Evolutionary conservation across 92 coral and sea anemone genomes (phyloP).

Genomic region (Epizoanthus scotinus): DNA sequence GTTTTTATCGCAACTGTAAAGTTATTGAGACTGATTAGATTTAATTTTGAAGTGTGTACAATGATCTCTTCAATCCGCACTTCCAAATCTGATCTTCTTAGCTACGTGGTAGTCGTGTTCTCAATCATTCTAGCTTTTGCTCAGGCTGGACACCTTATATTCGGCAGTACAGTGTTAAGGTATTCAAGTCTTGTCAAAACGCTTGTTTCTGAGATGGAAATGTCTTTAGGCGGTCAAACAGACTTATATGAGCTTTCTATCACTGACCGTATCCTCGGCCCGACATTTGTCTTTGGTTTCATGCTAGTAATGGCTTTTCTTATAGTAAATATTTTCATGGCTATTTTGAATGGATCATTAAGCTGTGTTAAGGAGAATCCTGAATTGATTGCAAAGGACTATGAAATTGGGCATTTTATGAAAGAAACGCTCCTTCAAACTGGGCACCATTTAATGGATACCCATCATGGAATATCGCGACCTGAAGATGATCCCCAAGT

Average conservation of each 20-base stretch:
- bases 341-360: neutral
- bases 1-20: slow-evolving; percentile 27
- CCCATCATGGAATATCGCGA: too few species aligned
- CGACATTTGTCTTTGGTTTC: neutral
- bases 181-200: neutral
- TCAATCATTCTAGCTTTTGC: slow-evolving; percentile 12
- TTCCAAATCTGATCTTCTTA: slow-evolving; percentile 1
- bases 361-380: neutral
- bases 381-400: neutral
- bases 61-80: neutral
- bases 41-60: slow-evolving; percentile 1
- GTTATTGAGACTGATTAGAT: slow-evolving; percentile 9
- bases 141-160: slow-evolving; percentile 13
- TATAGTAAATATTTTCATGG: neutral
- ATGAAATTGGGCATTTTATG: neutral
- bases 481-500: too few species aligned
- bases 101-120: slow-evolving; percentile 3
- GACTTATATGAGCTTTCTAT: neutral
- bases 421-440: neutral
- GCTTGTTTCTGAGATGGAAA: slow-evolving; percentile 1
- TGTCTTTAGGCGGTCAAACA: slow-evolving; percentile 2
- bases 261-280: neutral
- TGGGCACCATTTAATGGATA: neutral
- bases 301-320: neutral
- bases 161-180: neutral